These are phyloP conservation scores for Parotia lawesii DNA, from an alignment of 2,113 vertebrate genomes.

Conservation along the genomic window DNA sequence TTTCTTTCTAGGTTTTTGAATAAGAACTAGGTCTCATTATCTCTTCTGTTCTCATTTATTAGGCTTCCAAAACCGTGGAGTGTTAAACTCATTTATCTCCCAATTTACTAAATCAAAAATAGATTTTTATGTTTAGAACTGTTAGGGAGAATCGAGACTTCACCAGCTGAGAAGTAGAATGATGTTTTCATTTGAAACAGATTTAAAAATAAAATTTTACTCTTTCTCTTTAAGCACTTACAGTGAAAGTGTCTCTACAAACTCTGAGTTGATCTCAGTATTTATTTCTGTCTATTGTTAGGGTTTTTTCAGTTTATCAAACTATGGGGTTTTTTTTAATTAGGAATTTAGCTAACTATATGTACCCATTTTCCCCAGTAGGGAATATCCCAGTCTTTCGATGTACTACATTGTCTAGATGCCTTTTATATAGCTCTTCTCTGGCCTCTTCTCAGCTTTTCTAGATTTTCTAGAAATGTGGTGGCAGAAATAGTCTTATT, in stretches of 20 bases:
- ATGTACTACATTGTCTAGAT: not conserved
- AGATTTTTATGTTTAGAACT: not conserved
- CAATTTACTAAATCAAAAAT: not conserved
- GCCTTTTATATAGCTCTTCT: not conserved
- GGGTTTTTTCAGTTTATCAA: not conserved
- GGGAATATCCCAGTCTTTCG: not conserved
- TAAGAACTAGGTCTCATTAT: not conserved
- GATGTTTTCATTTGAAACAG: not conserved
- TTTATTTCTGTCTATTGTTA: not conserved
- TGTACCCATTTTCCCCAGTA: not conserved
- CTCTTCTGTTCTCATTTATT: not conserved
- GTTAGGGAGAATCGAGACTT: not conserved
- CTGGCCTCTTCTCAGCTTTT: not conserved
- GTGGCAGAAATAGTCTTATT: not conserved
- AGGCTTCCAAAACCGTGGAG: not conserved
- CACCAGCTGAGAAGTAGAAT: not conserved
- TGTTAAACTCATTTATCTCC: not conserved
- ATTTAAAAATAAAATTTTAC: not conserved
- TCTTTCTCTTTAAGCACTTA: not conserved
- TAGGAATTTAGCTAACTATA: not conserved
- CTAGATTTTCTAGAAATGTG: not conserved
- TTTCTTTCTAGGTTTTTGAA: not conserved
- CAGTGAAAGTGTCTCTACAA: not conserved
- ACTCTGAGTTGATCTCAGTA: not conserved
- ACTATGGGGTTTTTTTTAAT: fast-evolving